phyloP scores from a whole-genome alignment of 1,140 invertebrate species.

The Papilio machaon region DNA sequence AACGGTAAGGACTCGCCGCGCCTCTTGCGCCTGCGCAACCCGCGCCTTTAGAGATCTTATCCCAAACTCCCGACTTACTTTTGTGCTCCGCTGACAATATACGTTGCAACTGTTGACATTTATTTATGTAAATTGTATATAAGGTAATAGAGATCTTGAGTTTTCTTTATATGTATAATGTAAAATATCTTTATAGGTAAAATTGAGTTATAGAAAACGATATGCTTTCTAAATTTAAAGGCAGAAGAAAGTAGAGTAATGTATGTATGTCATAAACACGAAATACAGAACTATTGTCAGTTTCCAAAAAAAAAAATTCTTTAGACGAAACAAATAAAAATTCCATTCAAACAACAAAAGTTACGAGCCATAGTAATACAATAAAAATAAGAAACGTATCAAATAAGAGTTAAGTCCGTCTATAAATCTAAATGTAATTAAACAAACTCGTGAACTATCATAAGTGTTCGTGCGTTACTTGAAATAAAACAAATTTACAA shows the following conservation, averaged over 20 bases:
- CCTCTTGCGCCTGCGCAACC: slow-evolving; percentile 1
- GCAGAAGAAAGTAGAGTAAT: not conserved
- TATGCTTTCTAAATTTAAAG: not conserved
- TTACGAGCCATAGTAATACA: slow-evolving; percentile 16
- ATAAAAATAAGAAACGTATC: slow-evolving; percentile 9
- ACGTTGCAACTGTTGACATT: slow-evolving; percentile 13
- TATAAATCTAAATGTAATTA: slow-evolving; percentile 26
- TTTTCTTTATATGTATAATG: not conserved
- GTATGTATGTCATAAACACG: not conserved
- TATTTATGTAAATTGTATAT: not conserved
- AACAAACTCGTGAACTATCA: slow-evolving; percentile 31
- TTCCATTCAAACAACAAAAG: slow-evolving; percentile 4
- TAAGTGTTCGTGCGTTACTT: slow-evolving; percentile 46
- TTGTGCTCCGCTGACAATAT: slow-evolving; percentile 15
- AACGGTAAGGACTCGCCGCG: slow-evolving; percentile 41
- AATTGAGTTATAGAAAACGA: not conserved
- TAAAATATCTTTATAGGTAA: not conserved
- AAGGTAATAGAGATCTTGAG: not conserved
- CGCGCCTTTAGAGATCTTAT: slow-evolving; percentile 24
- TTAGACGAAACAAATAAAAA: not conserved
- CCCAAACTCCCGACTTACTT: slow-evolving; percentile 2
- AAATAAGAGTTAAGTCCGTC: not conserved
- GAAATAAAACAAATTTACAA: slow-evolving; percentile 62
- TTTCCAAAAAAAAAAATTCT: not conserved
- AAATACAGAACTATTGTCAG: not conserved